Conservation (phyloP, 2,113 vertebrate species). For the Proteles cristata region DNA sequence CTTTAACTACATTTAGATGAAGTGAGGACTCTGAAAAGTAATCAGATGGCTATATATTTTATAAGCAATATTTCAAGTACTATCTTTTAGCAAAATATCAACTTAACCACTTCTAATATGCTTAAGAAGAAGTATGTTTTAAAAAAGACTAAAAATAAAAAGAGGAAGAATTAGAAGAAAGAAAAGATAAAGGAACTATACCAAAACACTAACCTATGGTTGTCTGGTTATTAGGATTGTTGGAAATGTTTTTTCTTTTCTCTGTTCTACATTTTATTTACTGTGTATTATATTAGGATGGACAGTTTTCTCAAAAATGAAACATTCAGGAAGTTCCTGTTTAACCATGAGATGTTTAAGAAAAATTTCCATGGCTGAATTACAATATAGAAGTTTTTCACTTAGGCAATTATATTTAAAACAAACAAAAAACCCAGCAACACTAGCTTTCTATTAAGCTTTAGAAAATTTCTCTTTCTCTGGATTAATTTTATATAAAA, state of each 20-base stretch:
- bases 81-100: conserved; percentile 47
- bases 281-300: neutral
- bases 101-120: neutral
- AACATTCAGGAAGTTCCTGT: neutral
- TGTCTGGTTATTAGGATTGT: neutral
- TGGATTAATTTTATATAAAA: conserved; percentile 26
- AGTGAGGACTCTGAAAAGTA: conserved; percentile 30
- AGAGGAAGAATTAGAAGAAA: neutral
- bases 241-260: neutral
- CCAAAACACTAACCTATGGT: neutral
- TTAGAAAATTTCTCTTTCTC: conserved; percentile 37
- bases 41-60: neutral
- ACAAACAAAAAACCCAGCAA: neutral
- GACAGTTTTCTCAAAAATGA: neutral
- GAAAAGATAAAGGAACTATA: neutral
- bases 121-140: neutral
- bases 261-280: conserved; percentile 14
- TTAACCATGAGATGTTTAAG: conserved; percentile 4
- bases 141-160: neutral
- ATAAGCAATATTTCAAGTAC: neutral
- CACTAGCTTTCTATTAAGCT: neutral
- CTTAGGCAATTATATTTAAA: neutral
- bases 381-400: neutral
- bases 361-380: neutral
- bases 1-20: conserved; percentile 33